These are phyloP conservation scores for Dioctria linearis DNA, from an alignment of 2,888 invertebrate genomes.

Conservation along the genomic window DNA sequence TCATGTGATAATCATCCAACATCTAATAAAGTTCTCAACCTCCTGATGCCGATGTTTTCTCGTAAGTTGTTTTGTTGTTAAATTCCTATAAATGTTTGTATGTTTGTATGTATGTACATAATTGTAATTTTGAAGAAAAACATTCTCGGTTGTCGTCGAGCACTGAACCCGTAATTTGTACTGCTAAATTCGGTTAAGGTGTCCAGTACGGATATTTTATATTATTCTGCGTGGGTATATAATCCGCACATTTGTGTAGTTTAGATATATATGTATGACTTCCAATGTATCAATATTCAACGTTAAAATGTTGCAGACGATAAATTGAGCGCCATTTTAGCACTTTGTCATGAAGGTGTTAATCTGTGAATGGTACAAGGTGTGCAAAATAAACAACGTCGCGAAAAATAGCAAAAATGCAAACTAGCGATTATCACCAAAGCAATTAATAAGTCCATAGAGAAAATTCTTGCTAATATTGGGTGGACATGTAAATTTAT, in stretches of 20 bases:
- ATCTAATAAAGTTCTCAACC: slow-evolving; percentile 51
- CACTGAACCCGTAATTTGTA: too few relatives aligned
- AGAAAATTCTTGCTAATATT: slow-evolving; percentile 51
- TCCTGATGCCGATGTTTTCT: slow-evolving; percentile 53
- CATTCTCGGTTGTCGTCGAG: too few relatives aligned
- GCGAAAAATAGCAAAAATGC: slow-evolving; percentile 3
- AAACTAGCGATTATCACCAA: slow-evolving; percentile 32
- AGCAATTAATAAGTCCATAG: slow-evolving; percentile 55
- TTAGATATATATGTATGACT: too few relatives aligned
- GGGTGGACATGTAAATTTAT: slow-evolving; percentile 54
- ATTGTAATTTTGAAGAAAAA: too few relatives aligned
- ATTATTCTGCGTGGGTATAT: too few relatives aligned
- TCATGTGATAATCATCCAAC: slow-evolving; percentile 32
- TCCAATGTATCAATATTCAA: too few relatives aligned
- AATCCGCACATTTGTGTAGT: too few relatives aligned
- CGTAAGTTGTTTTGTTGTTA: slow-evolving; percentile 46
- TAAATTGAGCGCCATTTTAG: slow-evolving; percentile 53
- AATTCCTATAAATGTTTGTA: too few relatives aligned
- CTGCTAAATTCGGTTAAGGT: too few relatives aligned
- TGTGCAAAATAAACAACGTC: slow-evolving; percentile 16
- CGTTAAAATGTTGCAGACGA: neutral
- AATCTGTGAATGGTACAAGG: slow-evolving; percentile 35
- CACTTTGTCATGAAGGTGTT: slow-evolving; percentile 46
- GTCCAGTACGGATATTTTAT: too few relatives aligned
- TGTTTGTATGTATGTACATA: too few relatives aligned